These are phyloP conservation scores for Drosophila micromelanica DNA, from an alignment of 1,140 invertebrate genomes.

Conservation along the genomic window DNA sequence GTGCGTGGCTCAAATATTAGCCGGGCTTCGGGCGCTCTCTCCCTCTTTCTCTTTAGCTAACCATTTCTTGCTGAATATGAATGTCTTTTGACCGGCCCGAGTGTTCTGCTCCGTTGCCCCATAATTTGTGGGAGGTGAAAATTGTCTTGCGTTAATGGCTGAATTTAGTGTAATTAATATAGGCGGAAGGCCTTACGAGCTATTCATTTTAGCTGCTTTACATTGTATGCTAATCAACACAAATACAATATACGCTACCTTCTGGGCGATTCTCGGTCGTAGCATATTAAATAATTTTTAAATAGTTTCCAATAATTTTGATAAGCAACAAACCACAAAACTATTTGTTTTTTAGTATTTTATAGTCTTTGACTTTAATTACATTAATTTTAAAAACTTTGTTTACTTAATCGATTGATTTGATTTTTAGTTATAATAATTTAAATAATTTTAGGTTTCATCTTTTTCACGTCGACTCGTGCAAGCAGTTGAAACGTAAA, in stretches of 20 bases:
- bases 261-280: slow-evolving; percentile 13
- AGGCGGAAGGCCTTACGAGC: slow-evolving; percentile 24
- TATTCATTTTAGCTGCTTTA: slow-evolving; percentile 41
- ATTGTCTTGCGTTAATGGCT: slow-evolving; percentile 76
- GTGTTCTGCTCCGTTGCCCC: slow-evolving; percentile 66
- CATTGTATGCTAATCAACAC: slow-evolving; percentile 68
- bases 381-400: no score
- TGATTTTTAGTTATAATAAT: background rate
- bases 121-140: slow-evolving; percentile 78
- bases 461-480: background rate
- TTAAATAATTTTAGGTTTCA: background rate
- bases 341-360: no score
- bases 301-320: no score
- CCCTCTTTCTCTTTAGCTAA: slow-evolving; percentile 9
- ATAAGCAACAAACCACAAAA: no score
- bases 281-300: background rate
- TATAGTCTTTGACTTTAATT: no score
- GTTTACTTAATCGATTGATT: no score
- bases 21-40: background rate
- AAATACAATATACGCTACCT: no score
- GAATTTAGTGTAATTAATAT: slow-evolving; percentile 79
- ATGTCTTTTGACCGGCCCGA: slow-evolving; percentile 7
- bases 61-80: background rate
- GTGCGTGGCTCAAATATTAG: slow-evolving; percentile 31
- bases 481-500: slow-evolving; percentile 19